A percentile compares a stretch with the other conserved stretches of the same genome.
phyloP scores from a whole-genome alignment of 1,140 invertebrate species.

The Apis florea region DNA sequence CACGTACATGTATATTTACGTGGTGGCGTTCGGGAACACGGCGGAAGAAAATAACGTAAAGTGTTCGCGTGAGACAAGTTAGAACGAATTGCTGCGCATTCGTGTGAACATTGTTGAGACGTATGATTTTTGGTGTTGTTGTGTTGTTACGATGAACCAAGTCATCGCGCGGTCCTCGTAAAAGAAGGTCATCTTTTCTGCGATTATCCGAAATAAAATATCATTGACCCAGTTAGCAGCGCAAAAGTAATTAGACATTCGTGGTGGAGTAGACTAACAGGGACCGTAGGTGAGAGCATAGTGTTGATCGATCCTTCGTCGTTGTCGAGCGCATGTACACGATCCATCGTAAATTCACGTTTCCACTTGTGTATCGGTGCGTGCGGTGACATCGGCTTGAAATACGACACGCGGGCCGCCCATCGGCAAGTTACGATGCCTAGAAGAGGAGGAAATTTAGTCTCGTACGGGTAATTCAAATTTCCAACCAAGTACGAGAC shows the following conservation, averaged over 20 bases:
- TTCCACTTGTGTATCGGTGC: slow-evolving; percentile 58
- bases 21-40: neutral
- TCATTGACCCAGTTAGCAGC: slow-evolving; percentile 57
- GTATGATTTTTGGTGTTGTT: slow-evolving; percentile 16
- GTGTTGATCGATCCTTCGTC: slow-evolving; percentile 61
- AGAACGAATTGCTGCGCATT: neutral
- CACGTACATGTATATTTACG: neutral
- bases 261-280: slow-evolving; percentile 25
- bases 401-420: slow-evolving; percentile 53
- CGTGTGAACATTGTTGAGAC: slow-evolving; percentile 11
- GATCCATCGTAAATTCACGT: slow-evolving; percentile 59
- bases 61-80: neutral
- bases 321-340: slow-evolving; percentile 53
- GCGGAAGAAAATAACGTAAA: neutral
- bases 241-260: slow-evolving; percentile 65
- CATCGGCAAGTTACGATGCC: slow-evolving; percentile 38
- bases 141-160: slow-evolving; percentile 1
- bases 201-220: slow-evolving; percentile 63
- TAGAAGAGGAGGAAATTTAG: slow-evolving; percentile 39
- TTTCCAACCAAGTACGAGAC: slow-evolving; percentile 17
- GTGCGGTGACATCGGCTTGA: slow-evolving; percentile 58
- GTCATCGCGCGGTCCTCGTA: slow-evolving; percentile 9
- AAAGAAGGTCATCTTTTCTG: slow-evolving; percentile 32
- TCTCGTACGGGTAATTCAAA: slow-evolving; percentile 45
- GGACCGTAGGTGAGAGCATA: slow-evolving; percentile 35